Conservation (phyloP, 2,797 vertebrate genomes). For the Anguilla anguilla region DNA sequence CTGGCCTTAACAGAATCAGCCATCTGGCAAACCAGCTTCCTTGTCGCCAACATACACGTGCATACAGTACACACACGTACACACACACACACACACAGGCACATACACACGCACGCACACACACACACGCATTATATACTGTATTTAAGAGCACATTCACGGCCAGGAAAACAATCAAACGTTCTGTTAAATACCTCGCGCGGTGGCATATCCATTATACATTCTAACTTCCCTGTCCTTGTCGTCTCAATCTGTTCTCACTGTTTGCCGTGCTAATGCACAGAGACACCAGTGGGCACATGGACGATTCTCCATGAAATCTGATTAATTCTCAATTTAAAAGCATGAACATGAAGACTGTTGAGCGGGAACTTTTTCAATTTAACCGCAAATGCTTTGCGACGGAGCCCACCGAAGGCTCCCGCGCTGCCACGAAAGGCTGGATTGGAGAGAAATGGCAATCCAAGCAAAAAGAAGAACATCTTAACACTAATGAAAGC, state of each 20-base stretch:
- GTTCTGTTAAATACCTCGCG: neutral
- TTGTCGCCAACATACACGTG: neutral
- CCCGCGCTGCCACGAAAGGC: neutral
- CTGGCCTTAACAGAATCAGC: neutral
- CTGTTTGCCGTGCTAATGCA: slow-evolving; percentile 17
- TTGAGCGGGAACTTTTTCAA: slow-evolving; percentile 32
- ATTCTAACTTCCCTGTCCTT: neutral
- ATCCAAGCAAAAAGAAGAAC: neutral
- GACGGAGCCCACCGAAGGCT: neutral
- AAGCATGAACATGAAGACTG: slow-evolving; percentile 25
- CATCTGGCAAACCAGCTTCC: neutral
- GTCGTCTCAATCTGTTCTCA: slow-evolving; percentile 11
- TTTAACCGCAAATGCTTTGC: slow-evolving; percentile 39
- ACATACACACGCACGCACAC: neutral
- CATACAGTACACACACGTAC: neutral
- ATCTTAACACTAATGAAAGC: neutral
- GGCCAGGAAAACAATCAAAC: neutral
- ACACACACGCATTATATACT: neutral
- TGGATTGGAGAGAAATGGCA: neutral
- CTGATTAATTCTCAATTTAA: slow-evolving; percentile 38
- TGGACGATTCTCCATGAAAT: slow-evolving; percentile 40
- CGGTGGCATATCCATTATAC: neutral
- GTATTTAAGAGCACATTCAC: neutral
- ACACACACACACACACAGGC: neutral
- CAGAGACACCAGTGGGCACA: slow-evolving; percentile 14